Percentiles rank a stretch among this genome's conserved stretches.
Evolutionary conservation across 2,797 vertebrate genomes (phyloP).

Genomic region (Sebastes taczanowskii): DNA sequence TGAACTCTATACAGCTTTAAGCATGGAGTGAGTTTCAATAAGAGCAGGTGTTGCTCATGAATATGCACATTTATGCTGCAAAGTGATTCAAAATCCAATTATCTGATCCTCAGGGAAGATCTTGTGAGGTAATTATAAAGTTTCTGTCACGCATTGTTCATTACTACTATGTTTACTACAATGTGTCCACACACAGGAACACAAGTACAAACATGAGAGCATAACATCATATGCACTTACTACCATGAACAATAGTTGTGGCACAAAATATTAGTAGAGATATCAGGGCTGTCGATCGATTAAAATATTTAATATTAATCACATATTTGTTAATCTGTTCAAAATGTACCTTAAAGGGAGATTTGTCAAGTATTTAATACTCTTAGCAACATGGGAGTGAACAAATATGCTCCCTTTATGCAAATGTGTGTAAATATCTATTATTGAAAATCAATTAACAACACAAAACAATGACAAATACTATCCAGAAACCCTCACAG

Average conservation of each 20-base stretch:
- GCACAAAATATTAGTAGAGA: background rate
- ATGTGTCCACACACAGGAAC: background rate
- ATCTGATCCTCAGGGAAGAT: background rate
- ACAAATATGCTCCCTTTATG: too few relatives aligned
- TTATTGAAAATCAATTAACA: too few relatives aligned
- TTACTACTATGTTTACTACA: background rate
- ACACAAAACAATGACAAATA: too few relatives aligned
- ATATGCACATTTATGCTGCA: background rate
- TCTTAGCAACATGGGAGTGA: too few relatives aligned
- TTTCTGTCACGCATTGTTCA: background rate
- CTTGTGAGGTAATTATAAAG: background rate
- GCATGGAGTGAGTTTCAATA: background rate
- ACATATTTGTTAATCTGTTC: too few relatives aligned
- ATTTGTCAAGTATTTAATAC: too few relatives aligned
- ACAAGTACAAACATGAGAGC: background rate
- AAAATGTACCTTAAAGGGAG: too few relatives aligned
- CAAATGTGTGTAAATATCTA: rapidly evolving
- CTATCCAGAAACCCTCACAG: too few relatives aligned
- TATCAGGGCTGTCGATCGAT: too few relatives aligned
- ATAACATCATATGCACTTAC: background rate
- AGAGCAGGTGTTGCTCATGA: background rate
- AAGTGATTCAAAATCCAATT: background rate
- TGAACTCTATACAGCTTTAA: background rate
- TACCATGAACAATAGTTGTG: background rate
- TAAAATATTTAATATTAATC: too few relatives aligned